Percentiles rank a stretch among this genome's conserved stretches.
Conservation (phyloP, 2,797 vertebrate species). For the Rhinella marina region DNA sequence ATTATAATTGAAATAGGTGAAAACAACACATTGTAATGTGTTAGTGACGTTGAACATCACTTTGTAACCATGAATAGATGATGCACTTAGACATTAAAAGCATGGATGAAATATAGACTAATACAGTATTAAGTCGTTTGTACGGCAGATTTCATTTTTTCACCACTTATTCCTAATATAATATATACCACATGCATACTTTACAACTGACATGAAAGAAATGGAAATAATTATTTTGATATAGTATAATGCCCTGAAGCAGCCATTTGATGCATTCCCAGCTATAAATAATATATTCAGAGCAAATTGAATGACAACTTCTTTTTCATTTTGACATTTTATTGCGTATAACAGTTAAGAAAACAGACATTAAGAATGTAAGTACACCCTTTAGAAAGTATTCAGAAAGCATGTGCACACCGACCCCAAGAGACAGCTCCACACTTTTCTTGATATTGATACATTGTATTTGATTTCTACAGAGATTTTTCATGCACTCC, state of each 20-base stretch:
- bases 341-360: constrained; percentile 25
- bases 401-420: background rate
- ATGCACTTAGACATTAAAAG: background rate
- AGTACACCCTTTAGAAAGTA: constrained; percentile 8
- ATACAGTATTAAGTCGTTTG: background rate
- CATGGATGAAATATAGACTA: background rate
- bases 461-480: constrained; percentile 34
- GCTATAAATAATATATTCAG: constrained; percentile 29
- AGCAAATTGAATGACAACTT: constrained; percentile 33
- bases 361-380: constrained; percentile 5
- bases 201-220: constrained; percentile 40
- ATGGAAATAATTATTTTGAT: constrained; percentile 46
- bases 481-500: background rate
- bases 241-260: constrained; percentile 33
- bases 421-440: constrained; percentile 20
- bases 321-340: constrained; percentile 34
- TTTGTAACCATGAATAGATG: constrained; percentile 7
- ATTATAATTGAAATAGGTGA: background rate
- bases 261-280: constrained; percentile 8
- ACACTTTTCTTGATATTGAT: constrained; percentile 41
- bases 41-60: background rate
- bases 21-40: background rate
- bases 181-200: constrained; percentile 12
- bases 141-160: background rate
- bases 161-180: background rate